Base-by-base conservation (phyloP, 2,888 invertebrate genomes). In the Zhengitettix transpicula region DNA sequence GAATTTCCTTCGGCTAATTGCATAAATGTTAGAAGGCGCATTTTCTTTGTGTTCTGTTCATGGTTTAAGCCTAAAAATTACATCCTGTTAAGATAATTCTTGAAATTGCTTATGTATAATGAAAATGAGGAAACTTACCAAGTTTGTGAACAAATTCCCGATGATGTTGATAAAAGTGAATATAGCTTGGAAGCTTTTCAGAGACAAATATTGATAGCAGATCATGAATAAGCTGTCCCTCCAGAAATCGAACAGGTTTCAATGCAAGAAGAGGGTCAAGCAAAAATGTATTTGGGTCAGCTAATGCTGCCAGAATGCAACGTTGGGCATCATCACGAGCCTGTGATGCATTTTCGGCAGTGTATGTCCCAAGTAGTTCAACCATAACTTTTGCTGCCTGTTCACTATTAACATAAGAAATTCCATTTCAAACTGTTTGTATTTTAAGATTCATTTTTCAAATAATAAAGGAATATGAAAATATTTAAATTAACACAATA, bases 11-110 rank as follows among this genome's bases (percentile, higher is more conserved):
- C 98, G 7, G 97, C 96, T 77, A 99, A 81, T 71, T 96, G 95
- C 92, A 99, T 97, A 71, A 99, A 94, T 0, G 97, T 92, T 59
- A 99, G 73, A 68, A 98, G 78, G 64, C 97, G 82, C 94, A 99
- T 98, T 75, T 99, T 99, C 70, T 93, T 89, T 75, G 95, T 81
- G 70, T 96, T 95, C 69, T 92, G 88, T 68, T 95, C 93, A 71
- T 97, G 96, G 69, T 91, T 90, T 56, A 97, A 75, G 55, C 94
- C 86, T 81, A 67, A 41, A 68, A 71, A 65, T 52, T 11, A 57
- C 11, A 42, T 10, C 10, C 10, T 44, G 52, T 1, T 74, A 55
- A 51, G 58, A 58, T 58, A 28, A 28, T 28, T 28, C 28, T 28
- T 7, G 7, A 28, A 28, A 28, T 28, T 28, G 28, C 7, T 7